These are phyloP conservation scores for Galleria mellonella DNA, from an alignment of 1,140 invertebrate species.

Conservation along the genomic window DNA sequence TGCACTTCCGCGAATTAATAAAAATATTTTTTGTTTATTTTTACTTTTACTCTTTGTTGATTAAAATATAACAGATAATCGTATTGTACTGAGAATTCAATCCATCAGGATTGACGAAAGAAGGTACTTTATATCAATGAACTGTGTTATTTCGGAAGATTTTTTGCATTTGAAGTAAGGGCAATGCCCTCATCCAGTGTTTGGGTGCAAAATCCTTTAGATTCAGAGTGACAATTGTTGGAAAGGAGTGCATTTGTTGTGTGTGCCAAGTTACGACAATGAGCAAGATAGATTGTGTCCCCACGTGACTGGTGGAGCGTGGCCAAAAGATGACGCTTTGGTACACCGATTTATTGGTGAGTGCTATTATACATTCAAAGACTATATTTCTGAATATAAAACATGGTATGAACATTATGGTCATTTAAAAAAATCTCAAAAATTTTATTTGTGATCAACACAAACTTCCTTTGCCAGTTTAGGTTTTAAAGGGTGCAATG, in stretches of 20 bases:
- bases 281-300: slow-evolving; percentile 48
- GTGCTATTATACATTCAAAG: slow-evolving; percentile 3
- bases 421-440: too few relatives aligned
- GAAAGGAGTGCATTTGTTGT: slow-evolving; percentile 35
- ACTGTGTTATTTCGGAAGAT: slow-evolving; percentile 23
- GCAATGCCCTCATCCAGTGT: slow-evolving; percentile 19
- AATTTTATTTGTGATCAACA: too few relatives aligned
- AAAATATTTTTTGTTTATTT: slow-evolving; percentile 12
- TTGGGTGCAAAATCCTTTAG: slow-evolving; percentile 12
- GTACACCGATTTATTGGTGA: slow-evolving; percentile 70
- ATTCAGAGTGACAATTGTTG: slow-evolving; percentile 5
- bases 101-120: too few relatives aligned
- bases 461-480: too few relatives aligned
- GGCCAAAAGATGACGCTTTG: slow-evolving; percentile 68
- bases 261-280: slow-evolving; percentile 50
- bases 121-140: too few relatives aligned
- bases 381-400: too few relatives aligned
- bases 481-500: too few relatives aligned
- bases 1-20: slow-evolving; percentile 9
- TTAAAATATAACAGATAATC: too few relatives aligned
- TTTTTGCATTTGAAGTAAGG: slow-evolving; percentile 10
- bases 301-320: slow-evolving; percentile 48
- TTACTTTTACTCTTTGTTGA: too few relatives aligned
- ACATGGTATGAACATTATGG: too few relatives aligned
- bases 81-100: too few relatives aligned